These are phyloP conservation scores for Sebastes glaucus DNA, from an alignment of 2,797 vertebrate genomes.

Conservation along the genomic window DNA sequence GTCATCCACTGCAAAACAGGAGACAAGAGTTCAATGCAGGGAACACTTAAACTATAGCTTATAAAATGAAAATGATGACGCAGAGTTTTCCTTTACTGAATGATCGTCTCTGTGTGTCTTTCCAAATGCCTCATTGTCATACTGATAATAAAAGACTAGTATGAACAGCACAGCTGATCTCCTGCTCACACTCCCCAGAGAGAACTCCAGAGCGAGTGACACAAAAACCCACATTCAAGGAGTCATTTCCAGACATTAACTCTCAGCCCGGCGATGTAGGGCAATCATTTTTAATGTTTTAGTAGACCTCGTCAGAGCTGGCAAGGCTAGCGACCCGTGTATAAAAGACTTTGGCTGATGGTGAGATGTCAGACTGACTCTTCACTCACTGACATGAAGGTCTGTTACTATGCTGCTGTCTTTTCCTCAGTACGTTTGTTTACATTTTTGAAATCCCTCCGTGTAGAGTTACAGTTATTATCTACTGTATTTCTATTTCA, in stretches of 20 bases:
- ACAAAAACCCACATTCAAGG: slow-evolving; percentile 66
- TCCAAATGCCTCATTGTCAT: slow-evolving; percentile 20
- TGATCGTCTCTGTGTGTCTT: slow-evolving; percentile 2
- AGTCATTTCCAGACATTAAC: slow-evolving; percentile 39
- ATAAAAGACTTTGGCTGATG: slow-evolving; percentile 35
- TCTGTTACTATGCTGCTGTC: background rate
- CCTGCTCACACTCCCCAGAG: slow-evolving; percentile 30
- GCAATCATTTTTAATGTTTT: slow-evolving; percentile 41
- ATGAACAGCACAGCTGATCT: slow-evolving; percentile 38
- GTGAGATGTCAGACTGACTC: slow-evolving; percentile 8
- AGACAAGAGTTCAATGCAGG: slow-evolving; percentile 14
- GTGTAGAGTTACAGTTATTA: too few species aligned
- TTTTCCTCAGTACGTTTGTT: background rate
- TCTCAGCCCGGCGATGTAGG: slow-evolving; percentile 9
- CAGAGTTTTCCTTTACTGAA: slow-evolving; percentile 4
- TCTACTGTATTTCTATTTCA: too few species aligned
- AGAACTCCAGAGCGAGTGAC: slow-evolving; percentile 38
- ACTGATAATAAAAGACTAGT: slow-evolving; percentile 5
- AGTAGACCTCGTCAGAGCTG: slow-evolving; percentile 34
- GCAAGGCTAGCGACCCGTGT: slow-evolving; percentile 53
- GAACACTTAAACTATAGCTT: slow-evolving; percentile 20
- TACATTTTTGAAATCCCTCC: background rate
- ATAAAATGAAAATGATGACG: slow-evolving; percentile 24
- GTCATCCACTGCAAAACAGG: slow-evolving; percentile 30
- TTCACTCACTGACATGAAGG: background rate